Conservation (phyloP, 2,797 vertebrate species). For the Phrynocephalus forsythii region DNA sequence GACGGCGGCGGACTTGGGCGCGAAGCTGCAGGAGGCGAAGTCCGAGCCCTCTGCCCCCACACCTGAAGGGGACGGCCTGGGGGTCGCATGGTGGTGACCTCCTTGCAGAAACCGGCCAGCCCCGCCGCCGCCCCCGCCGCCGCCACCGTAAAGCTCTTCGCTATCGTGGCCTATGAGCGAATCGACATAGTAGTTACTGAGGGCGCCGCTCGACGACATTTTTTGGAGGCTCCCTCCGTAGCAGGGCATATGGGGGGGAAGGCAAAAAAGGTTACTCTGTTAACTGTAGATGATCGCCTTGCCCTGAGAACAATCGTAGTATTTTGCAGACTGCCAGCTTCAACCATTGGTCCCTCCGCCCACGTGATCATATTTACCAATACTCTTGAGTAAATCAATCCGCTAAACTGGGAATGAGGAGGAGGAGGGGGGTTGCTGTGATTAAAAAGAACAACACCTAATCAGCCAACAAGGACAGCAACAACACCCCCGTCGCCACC, state of each 20-base stretch:
- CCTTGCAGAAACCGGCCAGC: constrained; percentile 69
- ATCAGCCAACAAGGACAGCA: constrained; percentile 48
- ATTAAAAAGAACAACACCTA: neutral
- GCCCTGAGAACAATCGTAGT: constrained; percentile 94
- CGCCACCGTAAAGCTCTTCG: constrained; percentile 92
- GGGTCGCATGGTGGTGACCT: constrained; percentile 83
- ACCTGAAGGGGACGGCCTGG: constrained; percentile 91
- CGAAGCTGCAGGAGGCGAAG: constrained; percentile 96
- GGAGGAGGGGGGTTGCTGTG: neutral
- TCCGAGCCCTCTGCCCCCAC: constrained; percentile 87
- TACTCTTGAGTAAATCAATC: constrained; percentile 98
- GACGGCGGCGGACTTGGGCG: constrained; percentile 90
- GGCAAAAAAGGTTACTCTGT: constrained; percentile 83
- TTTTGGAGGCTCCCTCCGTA: constrained; percentile 80
- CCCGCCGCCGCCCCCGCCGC: constrained; percentile 89
- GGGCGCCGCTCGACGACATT: constrained; percentile 96
- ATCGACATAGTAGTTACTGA: constrained; percentile 98
- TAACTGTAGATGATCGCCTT: constrained; percentile 89
- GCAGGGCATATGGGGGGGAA: constrained; percentile 69
- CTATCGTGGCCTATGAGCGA: constrained; percentile 93
- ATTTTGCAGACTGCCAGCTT: constrained; percentile 95
- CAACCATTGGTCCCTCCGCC: constrained; percentile 96
- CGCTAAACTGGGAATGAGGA: constrained; percentile 80
- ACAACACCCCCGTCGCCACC: too few species aligned
- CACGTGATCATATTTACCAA: constrained; percentile 99